Conservation (phyloP, 1,140 invertebrate genomes). For the Euura saliciscinereae region DNA sequence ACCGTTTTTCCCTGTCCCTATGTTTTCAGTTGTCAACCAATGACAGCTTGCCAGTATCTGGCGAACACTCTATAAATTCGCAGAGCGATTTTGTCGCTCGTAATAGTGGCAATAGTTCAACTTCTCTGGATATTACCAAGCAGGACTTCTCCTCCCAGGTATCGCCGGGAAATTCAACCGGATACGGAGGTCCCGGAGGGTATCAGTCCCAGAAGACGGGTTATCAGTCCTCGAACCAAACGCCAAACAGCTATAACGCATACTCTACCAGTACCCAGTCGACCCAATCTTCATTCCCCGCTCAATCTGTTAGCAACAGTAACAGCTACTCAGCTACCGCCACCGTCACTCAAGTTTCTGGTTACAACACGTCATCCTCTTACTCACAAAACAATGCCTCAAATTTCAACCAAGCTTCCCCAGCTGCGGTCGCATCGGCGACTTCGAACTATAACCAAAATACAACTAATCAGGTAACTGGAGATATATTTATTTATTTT, state of each 20-base stretch:
- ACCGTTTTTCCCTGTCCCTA: neutral
- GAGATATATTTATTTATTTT: neutral
- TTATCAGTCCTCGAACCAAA: conserved; percentile 46
- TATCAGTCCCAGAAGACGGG: conserved; percentile 53
- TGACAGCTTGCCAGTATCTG: conserved; percentile 43
- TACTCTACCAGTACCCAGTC: conserved; percentile 49
- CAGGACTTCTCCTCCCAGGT: conserved; percentile 50
- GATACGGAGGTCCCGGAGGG: conserved; percentile 41
- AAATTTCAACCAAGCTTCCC: conserved; percentile 52
- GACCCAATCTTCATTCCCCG: conserved; percentile 48
- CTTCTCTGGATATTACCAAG: conserved; percentile 47
- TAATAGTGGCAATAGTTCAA: conserved; percentile 31
- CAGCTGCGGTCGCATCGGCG: conserved; percentile 44
- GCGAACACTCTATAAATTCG: conserved; percentile 46
- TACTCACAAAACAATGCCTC: conserved; percentile 54
- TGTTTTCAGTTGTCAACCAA: conserved; percentile 41
- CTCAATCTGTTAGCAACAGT: conserved; percentile 44
- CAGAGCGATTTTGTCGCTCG: conserved; percentile 44
- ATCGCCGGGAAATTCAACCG: conserved; percentile 44
- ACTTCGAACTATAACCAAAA: conserved; percentile 52
- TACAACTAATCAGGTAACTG: conserved; percentile 48
- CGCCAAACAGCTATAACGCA: conserved; percentile 48
- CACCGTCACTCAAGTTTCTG: conserved; percentile 49
- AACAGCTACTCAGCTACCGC: conserved; percentile 51
- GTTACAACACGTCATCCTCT: conserved; percentile 43